A percentile compares a stretch with the other conserved stretches of the same genome.
Conservation (phyloP, 1,140 invertebrate genomes). For the Tetramorium alpestre region DNA sequence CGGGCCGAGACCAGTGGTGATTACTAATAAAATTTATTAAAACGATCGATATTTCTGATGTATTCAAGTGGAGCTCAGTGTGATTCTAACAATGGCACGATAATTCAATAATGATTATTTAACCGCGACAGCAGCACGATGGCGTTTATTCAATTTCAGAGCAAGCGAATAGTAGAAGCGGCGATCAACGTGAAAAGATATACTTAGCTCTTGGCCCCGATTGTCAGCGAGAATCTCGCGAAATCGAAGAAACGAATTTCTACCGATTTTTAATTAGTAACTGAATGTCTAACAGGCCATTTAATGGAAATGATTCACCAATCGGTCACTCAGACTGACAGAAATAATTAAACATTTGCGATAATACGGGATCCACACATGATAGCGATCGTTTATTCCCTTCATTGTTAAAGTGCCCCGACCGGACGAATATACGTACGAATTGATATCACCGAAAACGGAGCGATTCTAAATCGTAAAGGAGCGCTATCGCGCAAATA, state of each 20-base stretch:
- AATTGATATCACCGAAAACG: neutral
- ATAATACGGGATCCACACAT: neutral
- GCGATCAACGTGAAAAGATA: constrained; percentile 57
- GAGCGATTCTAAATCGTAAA: neutral
- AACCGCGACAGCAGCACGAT: constrained; percentile 41
- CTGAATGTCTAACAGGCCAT: constrained; percentile 28
- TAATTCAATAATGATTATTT: constrained; percentile 59
- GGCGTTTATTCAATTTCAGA: constrained; percentile 49
- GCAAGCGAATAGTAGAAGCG: constrained; percentile 14
- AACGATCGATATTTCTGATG: constrained; percentile 30
- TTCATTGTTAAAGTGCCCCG: neutral
- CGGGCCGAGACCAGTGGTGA: neutral
- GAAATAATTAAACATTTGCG: constrained; percentile 35
- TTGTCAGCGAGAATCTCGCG: constrained; percentile 42
- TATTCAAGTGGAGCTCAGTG: constrained; percentile 26
- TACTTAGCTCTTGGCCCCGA: constrained; percentile 53
- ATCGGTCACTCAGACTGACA: neutral
- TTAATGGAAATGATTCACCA: neutral
- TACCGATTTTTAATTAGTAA: constrained; percentile 45
- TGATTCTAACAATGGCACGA: constrained; percentile 53
- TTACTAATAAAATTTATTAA: constrained; percentile 46
- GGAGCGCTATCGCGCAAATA: neutral
- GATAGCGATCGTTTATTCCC: neutral
- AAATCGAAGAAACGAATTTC: constrained; percentile 23
- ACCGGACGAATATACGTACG: neutral